These are phyloP conservation scores for Entelurus aequoreus DNA, from an alignment of 2,113 vertebrate genomes.

Conservation along the genomic window DNA sequence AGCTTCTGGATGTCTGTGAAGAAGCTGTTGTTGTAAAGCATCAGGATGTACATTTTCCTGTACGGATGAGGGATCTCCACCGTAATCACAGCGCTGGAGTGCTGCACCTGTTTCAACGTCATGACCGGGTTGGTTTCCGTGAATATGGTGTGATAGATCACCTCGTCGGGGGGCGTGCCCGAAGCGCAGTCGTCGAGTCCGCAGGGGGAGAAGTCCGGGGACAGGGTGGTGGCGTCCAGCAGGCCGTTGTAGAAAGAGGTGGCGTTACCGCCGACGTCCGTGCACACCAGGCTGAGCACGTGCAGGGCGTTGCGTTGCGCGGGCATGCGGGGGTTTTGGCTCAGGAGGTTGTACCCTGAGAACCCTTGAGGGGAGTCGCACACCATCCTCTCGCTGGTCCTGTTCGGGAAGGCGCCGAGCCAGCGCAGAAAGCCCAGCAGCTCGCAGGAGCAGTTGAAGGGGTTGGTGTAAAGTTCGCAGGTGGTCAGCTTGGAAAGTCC, in stretches of 20 bases:
- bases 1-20: constrained; percentile 85
- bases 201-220: constrained; percentile 79
- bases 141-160: constrained; percentile 73
- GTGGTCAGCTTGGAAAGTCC: constrained; percentile 85
- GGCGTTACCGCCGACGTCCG: constrained; percentile 67
- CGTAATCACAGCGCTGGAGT: constrained; percentile 80
- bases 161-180: constrained; percentile 78
- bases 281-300: constrained; percentile 85
- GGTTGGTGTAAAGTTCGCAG: constrained; percentile 96
- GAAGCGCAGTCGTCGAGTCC: constrained; percentile 87
- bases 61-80: constrained; percentile 90
- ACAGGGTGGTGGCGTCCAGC: constrained; percentile 67
- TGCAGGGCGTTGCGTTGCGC: constrained; percentile 84
- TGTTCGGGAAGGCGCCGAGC: constrained; percentile 88
- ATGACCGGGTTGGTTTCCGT: constrained; percentile 78
- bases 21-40: constrained; percentile 89
- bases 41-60: constrained; percentile 93
- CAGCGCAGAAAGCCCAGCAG: constrained; percentile 91
- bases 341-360: constrained; percentile 86
- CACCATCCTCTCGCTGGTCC: constrained; percentile 90
- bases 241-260: constrained; percentile 68
- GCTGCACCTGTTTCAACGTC: constrained; percentile 78
- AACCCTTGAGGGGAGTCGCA: constrained; percentile 89
- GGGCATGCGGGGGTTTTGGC: constrained; percentile 80
- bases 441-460: constrained; percentile 95